Conservation (phyloP, 2,888 invertebrate genomes). For the Cosmia trapezina region DNA sequence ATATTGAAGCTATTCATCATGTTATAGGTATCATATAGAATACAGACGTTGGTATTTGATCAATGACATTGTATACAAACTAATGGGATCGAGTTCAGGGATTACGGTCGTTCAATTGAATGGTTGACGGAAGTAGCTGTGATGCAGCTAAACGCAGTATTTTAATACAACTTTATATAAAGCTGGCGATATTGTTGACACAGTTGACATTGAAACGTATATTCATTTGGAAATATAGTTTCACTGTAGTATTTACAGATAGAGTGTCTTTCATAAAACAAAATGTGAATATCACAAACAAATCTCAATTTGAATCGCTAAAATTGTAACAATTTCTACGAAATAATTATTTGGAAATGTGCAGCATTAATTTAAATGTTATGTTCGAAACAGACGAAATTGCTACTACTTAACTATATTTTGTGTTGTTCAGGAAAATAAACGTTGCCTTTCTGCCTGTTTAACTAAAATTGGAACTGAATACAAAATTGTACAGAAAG, state of each 20-base stretch:
- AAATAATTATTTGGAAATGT: conserved; percentile 31
- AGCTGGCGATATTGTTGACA: not conserved
- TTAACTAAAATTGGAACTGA: conserved; percentile 18
- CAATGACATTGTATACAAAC: conserved; percentile 49
- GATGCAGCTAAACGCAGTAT: conserved; percentile 27
- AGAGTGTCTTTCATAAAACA: not conserved
- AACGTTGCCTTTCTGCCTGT: not conserved
- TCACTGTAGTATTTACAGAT: not conserved
- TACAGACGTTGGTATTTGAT: conserved; percentile 38
- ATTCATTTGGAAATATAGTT: not conserved
- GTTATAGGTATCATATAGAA: not conserved
- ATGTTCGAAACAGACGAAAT: conserved; percentile 22
- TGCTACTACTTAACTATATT: conserved; percentile 17
- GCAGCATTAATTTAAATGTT: conserved; percentile 20
- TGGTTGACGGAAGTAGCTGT: conserved; percentile 49
- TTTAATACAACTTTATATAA: conserved; percentile 9
- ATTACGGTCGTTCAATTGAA: conserved; percentile 54
- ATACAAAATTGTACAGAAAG: conserved; percentile 8
- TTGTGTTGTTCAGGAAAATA: conserved; percentile 19
- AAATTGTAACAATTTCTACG: conserved; percentile 7
- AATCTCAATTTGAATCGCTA: not conserved
- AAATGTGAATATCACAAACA: conserved; percentile 3
- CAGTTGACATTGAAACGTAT: not conserved
- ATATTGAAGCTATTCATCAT: conserved; percentile 35
- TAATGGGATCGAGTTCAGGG: conserved; percentile 53